These are phyloP conservation scores for Flexamia atlantica DNA, from an alignment of 2,888 invertebrate species.

Conservation along the genomic window DNA sequence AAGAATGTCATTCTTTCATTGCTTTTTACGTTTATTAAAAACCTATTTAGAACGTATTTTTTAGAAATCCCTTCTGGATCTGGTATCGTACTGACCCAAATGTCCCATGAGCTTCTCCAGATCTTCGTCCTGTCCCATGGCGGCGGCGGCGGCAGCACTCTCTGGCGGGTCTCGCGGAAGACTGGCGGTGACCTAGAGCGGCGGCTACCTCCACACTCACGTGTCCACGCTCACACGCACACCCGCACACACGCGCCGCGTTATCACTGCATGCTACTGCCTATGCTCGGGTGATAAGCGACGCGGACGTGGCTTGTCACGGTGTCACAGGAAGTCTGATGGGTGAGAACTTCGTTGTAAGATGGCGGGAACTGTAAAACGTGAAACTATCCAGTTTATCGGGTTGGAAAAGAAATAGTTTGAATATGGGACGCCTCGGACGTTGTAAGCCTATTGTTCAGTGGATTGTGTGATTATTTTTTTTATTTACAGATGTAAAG, in stretches of 20 bases:
- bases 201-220: not conserved
- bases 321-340: not conserved
- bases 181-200: not conserved
- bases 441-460: no score
- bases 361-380: no score
- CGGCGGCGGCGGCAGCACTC: slow-evolving; percentile 15
- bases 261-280: not conserved
- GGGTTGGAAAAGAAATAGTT: no score
- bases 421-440: no score
- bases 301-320: not conserved
- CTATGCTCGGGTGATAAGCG: not conserved
- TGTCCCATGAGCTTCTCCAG: slow-evolving; percentile 83
- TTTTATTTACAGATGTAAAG: no score
- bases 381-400: no score
- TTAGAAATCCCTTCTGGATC: no score
- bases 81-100: slow-evolving; percentile 78
- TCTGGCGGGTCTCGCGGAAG: not conserved
- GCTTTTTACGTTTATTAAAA: no score
- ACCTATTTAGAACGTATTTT: no score
- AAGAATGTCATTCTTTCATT: no score
- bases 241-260: not conserved
- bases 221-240: slow-evolving; percentile 4
- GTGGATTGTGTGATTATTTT: no score
- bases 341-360: no score
- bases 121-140: slow-evolving; percentile 73